Conservation (phyloP, 2,888 invertebrate species). For the Leistus spinibarbis region DNA sequence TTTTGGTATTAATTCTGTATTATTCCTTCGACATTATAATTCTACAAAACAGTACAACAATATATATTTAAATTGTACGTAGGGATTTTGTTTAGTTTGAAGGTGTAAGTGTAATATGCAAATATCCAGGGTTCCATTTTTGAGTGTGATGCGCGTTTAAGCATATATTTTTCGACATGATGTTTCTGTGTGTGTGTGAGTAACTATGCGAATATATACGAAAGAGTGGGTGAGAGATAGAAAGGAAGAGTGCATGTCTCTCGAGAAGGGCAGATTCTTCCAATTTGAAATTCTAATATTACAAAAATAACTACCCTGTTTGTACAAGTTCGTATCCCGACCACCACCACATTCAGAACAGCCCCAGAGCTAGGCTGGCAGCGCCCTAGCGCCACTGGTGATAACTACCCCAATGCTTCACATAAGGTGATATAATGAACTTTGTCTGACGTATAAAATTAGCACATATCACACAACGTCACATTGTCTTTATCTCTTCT, state of each 20-base stretch:
- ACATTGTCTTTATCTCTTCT: not conserved
- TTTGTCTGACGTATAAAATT: not conserved
- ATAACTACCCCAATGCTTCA: not conserved
- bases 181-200: not conserved
- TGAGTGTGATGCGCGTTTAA: not conserved
- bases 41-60: no score
- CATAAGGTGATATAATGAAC: slow-evolving; percentile 6
- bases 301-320: slow-evolving; percentile 13
- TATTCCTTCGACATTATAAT: no score
- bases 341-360: no score
- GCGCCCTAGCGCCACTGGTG: not conserved
- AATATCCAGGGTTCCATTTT: not conserved
- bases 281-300: slow-evolving; percentile 18
- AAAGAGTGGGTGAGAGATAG: not conserved
- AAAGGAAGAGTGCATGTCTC: not conserved
- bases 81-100: not conserved
- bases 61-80: no score
- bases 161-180: no score
- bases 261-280: not conserved
- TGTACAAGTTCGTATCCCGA: not conserved
- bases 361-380: no score
- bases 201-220: not conserved
- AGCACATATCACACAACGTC: not conserved
- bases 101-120: not conserved
- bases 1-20: no score